Evolutionary conservation across 2,113 vertebrate species (phyloP), one percentile per base, ranked within the genome.

Genomic region (Passer montanus): DNA sequence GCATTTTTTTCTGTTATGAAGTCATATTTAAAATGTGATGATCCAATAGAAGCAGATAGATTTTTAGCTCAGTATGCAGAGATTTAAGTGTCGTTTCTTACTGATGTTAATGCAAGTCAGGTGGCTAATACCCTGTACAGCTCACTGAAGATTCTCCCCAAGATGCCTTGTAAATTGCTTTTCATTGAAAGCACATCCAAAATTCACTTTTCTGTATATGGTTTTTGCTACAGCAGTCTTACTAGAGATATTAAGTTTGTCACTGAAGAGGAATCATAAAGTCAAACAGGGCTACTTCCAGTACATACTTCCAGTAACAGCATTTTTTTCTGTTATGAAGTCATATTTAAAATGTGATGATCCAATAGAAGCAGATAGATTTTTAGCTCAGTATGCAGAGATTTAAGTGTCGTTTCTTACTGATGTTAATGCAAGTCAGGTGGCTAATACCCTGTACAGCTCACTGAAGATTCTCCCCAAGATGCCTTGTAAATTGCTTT

Each of bases 401-500:
- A 50, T 63, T 94, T 93, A 84, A 78, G 63, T 70, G 58, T 16
- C 9, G 0, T 94, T 84, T 93, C 70, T 93, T 53, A 90, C 19
- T 39, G 62, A 91, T 87, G n/a, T 27, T 94, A 81, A 87, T 89
- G 74, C 69, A 80, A 88, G 62, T 94, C 89, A 90, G 84, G 79
- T 96, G 94, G 58, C 52, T 91, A 78, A 90, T 90, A 95, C 89
- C n/a, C 79, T 91, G 52, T 66, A 56, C 41, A 73, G 43, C 53
- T 95, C 83, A 69, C 80, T 72, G 79, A 95, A 93, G 75, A 89
- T 90, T 94, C 84, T 0, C 78, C 89, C 72, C 89, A 95, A 87
- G 82, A 91, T 94, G 63, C 82, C 84, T 93, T 81, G 50, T 91
- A 95, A 96, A 95, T 89, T 85, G 74, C 63, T 96, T 85, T 91